A percentile compares a stretch with the other conserved stretches of the same genome.
These are phyloP conservation scores for Phalanger gymnotis DNA, from an alignment of 2,797 vertebrate genomes.

Conservation along the genomic window DNA sequence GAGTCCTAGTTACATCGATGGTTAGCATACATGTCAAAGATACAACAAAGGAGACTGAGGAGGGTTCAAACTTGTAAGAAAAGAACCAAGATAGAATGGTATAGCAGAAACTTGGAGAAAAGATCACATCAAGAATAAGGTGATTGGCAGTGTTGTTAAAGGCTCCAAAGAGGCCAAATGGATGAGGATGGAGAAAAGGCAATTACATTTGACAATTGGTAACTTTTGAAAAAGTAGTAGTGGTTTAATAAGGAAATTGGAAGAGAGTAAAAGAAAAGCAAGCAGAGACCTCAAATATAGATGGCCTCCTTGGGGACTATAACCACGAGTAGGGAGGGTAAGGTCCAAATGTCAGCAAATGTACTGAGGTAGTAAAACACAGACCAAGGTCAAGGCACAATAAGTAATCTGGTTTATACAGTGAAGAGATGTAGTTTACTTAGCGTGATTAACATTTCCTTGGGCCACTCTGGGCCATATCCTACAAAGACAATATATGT, in stretches of 20 bases:
- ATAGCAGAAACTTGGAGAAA: not conserved
- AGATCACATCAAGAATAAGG: not conserved
- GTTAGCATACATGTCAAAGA: not conserved
- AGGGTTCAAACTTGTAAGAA: not conserved
- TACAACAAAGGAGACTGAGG: not conserved
- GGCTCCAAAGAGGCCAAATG: not conserved
- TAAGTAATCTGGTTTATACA: conserved; percentile 10
- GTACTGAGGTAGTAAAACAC: not conserved
- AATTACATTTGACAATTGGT: not conserved
- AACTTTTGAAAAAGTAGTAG: not conserved
- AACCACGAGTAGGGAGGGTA: not conserved
- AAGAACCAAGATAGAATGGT: not conserved
- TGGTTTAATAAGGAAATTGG: not conserved
- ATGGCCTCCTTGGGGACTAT: not conserved
- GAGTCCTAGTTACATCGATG: not conserved
- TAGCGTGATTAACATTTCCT: not conserved
- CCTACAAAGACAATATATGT: not conserved
- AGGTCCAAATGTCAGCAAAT: not conserved
- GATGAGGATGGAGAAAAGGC: not conserved
- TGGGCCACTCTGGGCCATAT: not conserved
- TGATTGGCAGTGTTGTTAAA: not conserved
- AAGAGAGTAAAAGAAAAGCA: not conserved
- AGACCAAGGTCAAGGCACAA: not conserved
- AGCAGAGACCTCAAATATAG: not conserved
- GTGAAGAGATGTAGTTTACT: not conserved